phyloP scores from a whole-genome alignment of 2,888 invertebrate species.

The Petrolisthes manimaculis region DNA sequence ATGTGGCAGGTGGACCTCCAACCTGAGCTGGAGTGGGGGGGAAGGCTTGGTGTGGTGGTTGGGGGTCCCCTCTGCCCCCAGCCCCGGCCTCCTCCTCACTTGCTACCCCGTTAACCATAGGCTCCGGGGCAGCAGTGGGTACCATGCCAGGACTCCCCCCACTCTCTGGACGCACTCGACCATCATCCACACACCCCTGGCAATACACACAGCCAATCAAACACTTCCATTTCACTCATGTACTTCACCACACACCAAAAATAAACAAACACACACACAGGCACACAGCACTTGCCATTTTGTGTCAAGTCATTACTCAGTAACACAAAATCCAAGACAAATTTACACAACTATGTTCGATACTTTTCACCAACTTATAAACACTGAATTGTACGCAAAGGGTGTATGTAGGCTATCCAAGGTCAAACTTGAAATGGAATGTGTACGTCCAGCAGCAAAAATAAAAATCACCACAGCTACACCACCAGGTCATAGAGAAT shows the following conservation, averaged over 20 bases:
- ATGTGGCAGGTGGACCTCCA: background rate
- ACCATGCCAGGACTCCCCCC: slow-evolving; percentile 21
- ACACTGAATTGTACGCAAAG: no score
- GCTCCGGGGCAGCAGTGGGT: background rate
- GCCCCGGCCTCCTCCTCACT: slow-evolving; percentile 37
- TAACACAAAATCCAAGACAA: no score
- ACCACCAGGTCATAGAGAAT: no score
- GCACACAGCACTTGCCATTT: no score
- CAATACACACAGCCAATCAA: background rate
- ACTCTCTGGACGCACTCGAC: slow-evolving; percentile 21
- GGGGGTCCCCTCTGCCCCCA: slow-evolving; percentile 21
- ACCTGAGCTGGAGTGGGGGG: background rate
- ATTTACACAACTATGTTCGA: no score
- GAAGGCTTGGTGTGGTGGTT: slow-evolving; percentile 14
- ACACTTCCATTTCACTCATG: background rate
- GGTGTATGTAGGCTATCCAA: no score
- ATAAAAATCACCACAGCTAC: no score
- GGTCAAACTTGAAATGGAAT: no score
- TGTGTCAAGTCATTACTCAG: no score
- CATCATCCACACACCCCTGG: background rate
- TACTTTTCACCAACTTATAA: no score
- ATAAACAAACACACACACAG: background rate
- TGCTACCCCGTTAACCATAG: slow-evolving; percentile 43
- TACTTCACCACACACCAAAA: background rate
- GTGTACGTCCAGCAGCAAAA: no score